A percentile compares a stretch with the other conserved stretches of the same genome.
phyloP scores from a whole-genome alignment of 2,888 invertebrate species.

The Leptura quadrifasciata region DNA sequence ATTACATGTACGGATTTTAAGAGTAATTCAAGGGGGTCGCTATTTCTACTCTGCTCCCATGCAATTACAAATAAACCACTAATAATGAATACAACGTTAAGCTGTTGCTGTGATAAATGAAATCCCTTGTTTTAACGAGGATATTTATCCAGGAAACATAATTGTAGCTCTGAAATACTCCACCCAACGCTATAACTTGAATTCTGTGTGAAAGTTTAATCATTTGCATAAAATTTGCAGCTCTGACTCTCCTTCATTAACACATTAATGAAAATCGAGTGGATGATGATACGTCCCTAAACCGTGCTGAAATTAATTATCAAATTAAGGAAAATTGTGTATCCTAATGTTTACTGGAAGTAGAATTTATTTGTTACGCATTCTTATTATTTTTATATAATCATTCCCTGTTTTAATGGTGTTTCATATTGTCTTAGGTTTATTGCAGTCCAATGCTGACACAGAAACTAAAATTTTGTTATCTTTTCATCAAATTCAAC shows the following conservation, averaged over 20 bases:
- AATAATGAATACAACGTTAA: background rate
- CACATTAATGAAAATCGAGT: slow-evolving; percentile 23
- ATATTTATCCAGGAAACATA: slow-evolving; percentile 6
- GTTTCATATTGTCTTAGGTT: too few species aligned
- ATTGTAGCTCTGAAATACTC: slow-evolving; percentile 5
- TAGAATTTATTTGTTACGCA: too few species aligned
- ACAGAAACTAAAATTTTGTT: too few species aligned
- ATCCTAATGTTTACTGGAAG: background rate
- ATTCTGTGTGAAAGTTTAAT: slow-evolving; percentile 21
- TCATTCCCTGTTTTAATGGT: too few species aligned
- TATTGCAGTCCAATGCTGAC: too few species aligned
- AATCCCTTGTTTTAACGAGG: slow-evolving; percentile 2
- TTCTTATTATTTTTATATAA: too few species aligned
- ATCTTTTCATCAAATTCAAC: too few species aligned
- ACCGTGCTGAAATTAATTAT: background rate
- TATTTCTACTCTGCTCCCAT: background rate
- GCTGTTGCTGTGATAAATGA: slow-evolving; percentile 2
- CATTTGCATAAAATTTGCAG: slow-evolving; percentile 31
- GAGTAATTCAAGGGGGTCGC: background rate
- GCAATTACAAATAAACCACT: background rate
- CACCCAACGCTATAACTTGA: slow-evolving; percentile 1
- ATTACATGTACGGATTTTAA: background rate
- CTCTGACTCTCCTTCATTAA: slow-evolving; percentile 3
- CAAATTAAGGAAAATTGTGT: background rate
- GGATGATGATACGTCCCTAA: background rate